Evolutionary conservation across 2,113 vertebrate genomes (phyloP), one percentile per base, ranked within the genome.

Genomic region (Hemiprocne comata): DNA sequence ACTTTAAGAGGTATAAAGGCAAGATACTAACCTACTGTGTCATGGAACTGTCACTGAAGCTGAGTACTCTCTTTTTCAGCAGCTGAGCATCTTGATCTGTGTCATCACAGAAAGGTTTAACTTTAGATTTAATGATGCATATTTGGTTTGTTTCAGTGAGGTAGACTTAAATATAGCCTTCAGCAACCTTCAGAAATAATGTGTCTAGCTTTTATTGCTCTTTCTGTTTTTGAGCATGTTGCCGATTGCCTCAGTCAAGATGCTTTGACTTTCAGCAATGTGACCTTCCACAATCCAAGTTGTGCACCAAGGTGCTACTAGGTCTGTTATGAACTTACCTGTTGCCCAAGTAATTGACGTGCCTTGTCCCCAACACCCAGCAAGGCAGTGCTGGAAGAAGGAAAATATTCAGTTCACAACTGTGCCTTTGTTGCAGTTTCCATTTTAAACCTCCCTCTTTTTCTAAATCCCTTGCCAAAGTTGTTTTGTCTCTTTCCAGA

Each of bases 291-390:
- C 53, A 50, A 10, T 12, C 19, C 18, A 36, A 16, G 29, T 1
- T 42, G 7, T 42, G 40, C 1, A 1, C 42, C n/a, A 51, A 4
- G 3, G 33, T 62, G 20, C 36, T 34, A 7, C 10, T 18, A 1
- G 19, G 29, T n/a, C 36, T 57, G 51, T 24, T 83, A 21, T 50
- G 62, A 76, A 26, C 34, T 67, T 19, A 14, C 20, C 29, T 57
- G 26, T 38, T 83, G 33, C 67, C 26, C 75, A 21, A 46, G 29
- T 29, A 24, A 48, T 31, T 14, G 2, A 10, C 0, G 0, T 17
- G 14, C 29, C 33, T 48, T 55, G 26, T 38, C 33, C 79, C 58
- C 42, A 40, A 11, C 54, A 36, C 36, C 42, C 42, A 44, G 23
- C 13, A 48, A 26, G n/a, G 55, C 48, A 38, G 13, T 5, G 7